Evolutionary conservation across 2,888 invertebrate genomes (phyloP).

Genomic region (Polydrusus cervinus): DNA sequence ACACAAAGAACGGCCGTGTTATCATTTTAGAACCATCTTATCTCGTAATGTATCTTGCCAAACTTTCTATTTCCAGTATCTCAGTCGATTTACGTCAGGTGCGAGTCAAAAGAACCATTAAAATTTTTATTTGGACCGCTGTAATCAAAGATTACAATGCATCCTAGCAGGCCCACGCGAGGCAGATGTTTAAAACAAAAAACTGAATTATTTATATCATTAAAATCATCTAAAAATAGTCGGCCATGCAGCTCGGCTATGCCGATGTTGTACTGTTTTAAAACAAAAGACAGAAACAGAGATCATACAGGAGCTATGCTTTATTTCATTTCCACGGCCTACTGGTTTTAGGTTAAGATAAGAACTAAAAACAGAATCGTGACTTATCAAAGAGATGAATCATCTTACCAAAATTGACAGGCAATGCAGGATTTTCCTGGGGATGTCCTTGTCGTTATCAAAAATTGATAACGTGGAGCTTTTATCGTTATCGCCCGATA

Average conservation of each 20-base stretch:
- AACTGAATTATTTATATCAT: slow-evolving; percentile 67
- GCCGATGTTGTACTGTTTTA: slow-evolving; percentile 49
- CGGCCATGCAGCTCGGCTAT: slow-evolving; percentile 64
- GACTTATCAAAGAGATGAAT: slow-evolving; percentile 63
- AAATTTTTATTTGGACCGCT: slow-evolving; percentile 61
- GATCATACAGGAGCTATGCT: slow-evolving; percentile 44
- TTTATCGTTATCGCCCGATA: slow-evolving; percentile 75
- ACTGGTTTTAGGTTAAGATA: slow-evolving; percentile 54
- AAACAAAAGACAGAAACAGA: slow-evolving; percentile 56
- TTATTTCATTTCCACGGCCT: slow-evolving; percentile 42
- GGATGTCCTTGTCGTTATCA: slow-evolving; percentile 78
- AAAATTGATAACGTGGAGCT: slow-evolving; percentile 84
- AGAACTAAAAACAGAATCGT: slow-evolving; percentile 54
- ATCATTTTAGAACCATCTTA: slow-evolving; percentile 67
- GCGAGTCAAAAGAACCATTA: slow-evolving; percentile 52
- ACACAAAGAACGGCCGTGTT: slow-evolving; percentile 59
- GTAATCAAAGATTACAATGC: slow-evolving; percentile 66
- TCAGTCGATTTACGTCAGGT: slow-evolving; percentile 53
- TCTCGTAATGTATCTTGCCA: slow-evolving; percentile 66
- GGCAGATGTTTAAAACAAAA: slow-evolving; percentile 65
- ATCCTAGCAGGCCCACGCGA: slow-evolving; percentile 62
- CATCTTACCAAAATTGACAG: slow-evolving; percentile 85
- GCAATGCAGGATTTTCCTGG: slow-evolving; percentile 82
- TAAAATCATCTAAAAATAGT: slow-evolving; percentile 63
- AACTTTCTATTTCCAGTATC: slow-evolving; percentile 68